Evolutionary conservation across 2,797 vertebrate genomes (phyloP), one percentile per base, ranked within the genome.

Genomic region (Crenichthys baileyi): DNA sequence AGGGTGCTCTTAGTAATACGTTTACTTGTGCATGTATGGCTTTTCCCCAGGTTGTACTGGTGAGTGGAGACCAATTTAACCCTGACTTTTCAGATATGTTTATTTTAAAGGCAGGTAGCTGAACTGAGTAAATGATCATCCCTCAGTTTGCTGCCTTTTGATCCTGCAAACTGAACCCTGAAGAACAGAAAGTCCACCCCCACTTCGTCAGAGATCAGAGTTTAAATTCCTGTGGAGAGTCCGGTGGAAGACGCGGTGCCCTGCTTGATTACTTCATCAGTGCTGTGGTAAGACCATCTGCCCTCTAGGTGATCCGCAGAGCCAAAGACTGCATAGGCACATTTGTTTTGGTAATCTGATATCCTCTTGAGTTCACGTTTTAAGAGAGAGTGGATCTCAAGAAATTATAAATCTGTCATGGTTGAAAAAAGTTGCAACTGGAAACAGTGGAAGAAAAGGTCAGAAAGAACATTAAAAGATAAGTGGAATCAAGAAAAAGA

Each of bases 291-390:
- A 80, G 53, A 72, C 46, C 77, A 46, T 79, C 76, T 26, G 77
- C 79, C 85, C 84, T 84, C 70, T 82, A 78, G 89, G 79, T 88
- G 87, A 87, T 82, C 85, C 73, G 63, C 76, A 16, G 51, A 68
- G 68, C 85, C 75, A 74, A 71, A 26, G 15, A 24, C 85, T 86
- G 84, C 90, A 71, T 90, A 84, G 88, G 90, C 88, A 83, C 71
- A 61, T 83, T 86, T 71, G 48, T 20, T 72, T 41, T 58, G 0
- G 36, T 73, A 65, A 77, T 75, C 71, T 72, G 85, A 85, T 74
- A 77, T 84, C 84, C 72, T 76, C 79, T 56, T 39, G 16, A 29
- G n/a, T 15, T 44, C 41, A 44, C 44, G 31, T 76, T 78, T 46
- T 16, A 7, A 63, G 74, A 53, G 65, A 72, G 75, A 80, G 77